Percentiles rank a stretch among this genome's conserved stretches.
Conservation (phyloP, 2,888 invertebrate genomes). For the Hemicrepidius hirtus region DNA sequence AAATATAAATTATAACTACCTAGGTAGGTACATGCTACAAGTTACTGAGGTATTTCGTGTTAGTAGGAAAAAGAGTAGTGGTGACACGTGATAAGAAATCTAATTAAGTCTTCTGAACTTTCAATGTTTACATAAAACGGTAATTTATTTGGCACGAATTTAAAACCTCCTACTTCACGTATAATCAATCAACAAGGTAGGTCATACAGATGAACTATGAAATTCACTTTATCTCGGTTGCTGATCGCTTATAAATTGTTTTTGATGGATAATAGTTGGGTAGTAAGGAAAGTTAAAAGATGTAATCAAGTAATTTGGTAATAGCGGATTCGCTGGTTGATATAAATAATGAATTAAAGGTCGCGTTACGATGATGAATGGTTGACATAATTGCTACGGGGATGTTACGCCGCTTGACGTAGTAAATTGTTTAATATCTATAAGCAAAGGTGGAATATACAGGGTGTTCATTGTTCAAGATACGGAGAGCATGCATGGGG, state of each 20-base stretch:
- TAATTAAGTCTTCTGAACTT: too few species aligned
- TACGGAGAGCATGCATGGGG: too few species aligned
- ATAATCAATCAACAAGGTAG: constrained; percentile 3
- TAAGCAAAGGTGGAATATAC: too few species aligned
- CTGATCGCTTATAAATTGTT: constrained; percentile 12
- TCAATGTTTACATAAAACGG: too few species aligned
- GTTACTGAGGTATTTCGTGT: too few species aligned
- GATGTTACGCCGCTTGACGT: not conserved
- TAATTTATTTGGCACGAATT: not conserved
- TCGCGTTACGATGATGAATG: constrained; percentile 16
- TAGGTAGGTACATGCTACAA: too few species aligned
- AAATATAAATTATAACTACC: too few species aligned
- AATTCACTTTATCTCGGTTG: not conserved
- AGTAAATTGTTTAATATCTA: too few species aligned
- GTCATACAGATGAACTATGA: constrained; percentile 1
- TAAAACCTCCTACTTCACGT: not conserved
- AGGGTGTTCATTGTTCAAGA: too few species aligned
- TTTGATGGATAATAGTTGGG: constrained; percentile 11
- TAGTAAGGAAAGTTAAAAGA: constrained; percentile 4
- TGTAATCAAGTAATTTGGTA: constrained; percentile 16
- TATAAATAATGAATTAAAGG: constrained; percentile 3
- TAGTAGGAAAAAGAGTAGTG: too few species aligned
- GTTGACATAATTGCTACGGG: constrained; percentile 14
- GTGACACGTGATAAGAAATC: too few species aligned
- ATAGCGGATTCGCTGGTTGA: constrained; percentile 6